These are phyloP conservation scores for Diarsia brunnea DNA, from an alignment of 2,888 invertebrate genomes.

Conservation along the genomic window DNA sequence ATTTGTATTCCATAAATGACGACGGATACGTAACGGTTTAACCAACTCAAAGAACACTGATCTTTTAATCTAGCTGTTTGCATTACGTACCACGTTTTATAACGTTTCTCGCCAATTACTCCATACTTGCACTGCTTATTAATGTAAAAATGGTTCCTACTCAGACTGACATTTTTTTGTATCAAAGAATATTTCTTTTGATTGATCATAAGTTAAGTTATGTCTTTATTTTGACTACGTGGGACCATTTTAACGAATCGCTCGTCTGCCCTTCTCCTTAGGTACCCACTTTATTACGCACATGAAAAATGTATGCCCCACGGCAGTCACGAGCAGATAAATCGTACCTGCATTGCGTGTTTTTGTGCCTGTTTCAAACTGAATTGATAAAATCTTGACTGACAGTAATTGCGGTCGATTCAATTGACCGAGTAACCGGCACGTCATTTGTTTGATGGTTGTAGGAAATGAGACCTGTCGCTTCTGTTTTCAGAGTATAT, in stretches of 20 bases:
- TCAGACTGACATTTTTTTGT: not conserved
- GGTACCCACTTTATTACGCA: constrained; percentile 68
- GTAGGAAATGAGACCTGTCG: constrained; percentile 42
- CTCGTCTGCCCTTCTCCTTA: constrained; percentile 15
- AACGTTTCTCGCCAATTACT: not conserved
- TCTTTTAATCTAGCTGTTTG: not conserved
- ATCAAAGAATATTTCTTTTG: not conserved
- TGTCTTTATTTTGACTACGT: not conserved
- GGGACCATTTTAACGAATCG: not conserved
- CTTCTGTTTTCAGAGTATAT: constrained; percentile 19
- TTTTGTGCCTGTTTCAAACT: constrained; percentile 50
- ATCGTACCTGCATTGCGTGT: constrained; percentile 73
- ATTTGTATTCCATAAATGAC: not conserved
- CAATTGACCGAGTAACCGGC: constrained; percentile 44
- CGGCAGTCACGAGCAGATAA: constrained; percentile 67
- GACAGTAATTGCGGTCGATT: constrained; percentile 51
- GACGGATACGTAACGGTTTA: not conserved
- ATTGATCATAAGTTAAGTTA: not conserved
- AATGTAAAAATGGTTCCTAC: too few species aligned
- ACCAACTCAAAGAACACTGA: not conserved
- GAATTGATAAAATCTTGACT: constrained; percentile 60
- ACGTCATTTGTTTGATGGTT: constrained; percentile 26
- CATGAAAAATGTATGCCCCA: constrained; percentile 71
- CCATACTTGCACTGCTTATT: not conserved
- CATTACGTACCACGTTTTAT: not conserved